Conservation (phyloP, 2,888 invertebrate genomes). For the Chouioia cunea region DNA sequence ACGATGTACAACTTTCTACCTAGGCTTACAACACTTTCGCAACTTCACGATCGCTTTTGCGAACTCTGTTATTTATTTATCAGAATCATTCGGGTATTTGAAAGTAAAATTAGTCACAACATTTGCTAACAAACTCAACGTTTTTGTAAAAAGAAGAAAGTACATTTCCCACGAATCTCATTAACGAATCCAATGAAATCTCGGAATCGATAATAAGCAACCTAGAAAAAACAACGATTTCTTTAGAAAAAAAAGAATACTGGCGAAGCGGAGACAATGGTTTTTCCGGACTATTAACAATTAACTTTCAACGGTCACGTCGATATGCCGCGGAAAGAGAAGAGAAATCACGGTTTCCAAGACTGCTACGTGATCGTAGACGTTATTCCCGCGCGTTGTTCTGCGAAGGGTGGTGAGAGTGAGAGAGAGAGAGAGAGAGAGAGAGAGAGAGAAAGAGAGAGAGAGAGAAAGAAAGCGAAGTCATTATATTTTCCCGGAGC, state of each 20-base stretch:
- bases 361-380: constrained; percentile 52
- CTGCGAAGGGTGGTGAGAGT: constrained; percentile 37
- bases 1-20: too few relatives aligned
- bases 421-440: neutral
- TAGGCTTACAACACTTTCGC: too few relatives aligned
- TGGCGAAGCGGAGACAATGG: constrained; percentile 31
- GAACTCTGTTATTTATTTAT: too few relatives aligned
- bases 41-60: too few relatives aligned
- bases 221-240: neutral
- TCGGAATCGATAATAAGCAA: too few relatives aligned
- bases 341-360: constrained; percentile 55
- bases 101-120: neutral
- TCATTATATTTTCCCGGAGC: constrained; percentile 67
- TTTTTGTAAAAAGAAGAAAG: constrained; percentile 8
- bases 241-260: neutral
- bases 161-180: too few relatives aligned
- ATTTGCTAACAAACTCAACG: neutral
- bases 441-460: neutral
- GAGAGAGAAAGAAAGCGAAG: constrained; percentile 54
- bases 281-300: constrained; percentile 45
- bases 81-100: neutral
- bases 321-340: constrained; percentile 25
- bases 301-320: constrained; percentile 43
- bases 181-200: too few relatives aligned
- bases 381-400: constrained; percentile 47